Base-by-base conservation (phyloP, 2,113 vertebrate species). In the Regulus satrapa region DNA sequence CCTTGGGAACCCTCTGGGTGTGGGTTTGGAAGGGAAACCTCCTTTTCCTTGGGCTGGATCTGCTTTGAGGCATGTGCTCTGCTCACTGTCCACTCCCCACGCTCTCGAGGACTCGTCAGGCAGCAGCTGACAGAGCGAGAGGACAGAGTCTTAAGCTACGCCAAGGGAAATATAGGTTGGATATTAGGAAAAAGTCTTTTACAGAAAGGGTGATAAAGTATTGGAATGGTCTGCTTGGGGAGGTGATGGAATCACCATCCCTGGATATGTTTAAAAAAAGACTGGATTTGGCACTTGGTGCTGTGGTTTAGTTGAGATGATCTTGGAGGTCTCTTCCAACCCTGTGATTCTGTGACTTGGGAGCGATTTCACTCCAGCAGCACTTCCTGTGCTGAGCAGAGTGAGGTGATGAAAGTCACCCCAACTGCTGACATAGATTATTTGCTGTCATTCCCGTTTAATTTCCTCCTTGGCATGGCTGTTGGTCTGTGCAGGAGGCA, bases 401-500 rank as follows among this genome's bases (percentile, higher is more conserved):
- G 24, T 0, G 28, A 56, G 64, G 11, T 15, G 32, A 11, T n/a
- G 28, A 3, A 52, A 79, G 67, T 32, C 63, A 10, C 36, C 24
- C 3, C 23, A 32, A 5, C 28, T 24, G 7, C 19, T 55, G 19
- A 9, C 0, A 0, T 0, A 1, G 40, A 13, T 63, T 5, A 5
- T 66, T 52, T 73, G 46, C 73, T 40, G 31, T 41, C 10, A 2
- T 10, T 52, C 28, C 14, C 34, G n/a, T n/a, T 71, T 25, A 1
- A 38, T 66, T 51, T 69, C 63, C 41, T 85, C 40, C 56, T 32
- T 5, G 32, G 23, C 52, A 38, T 18, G 71, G 54, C 55, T 69
- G 24, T 29, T 28, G 46, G 61, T 79, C 43, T 55, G 1, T 40
- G 62, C 95, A 99, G 99, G 99, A 99, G 95, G 97, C 97, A 7